Evolutionary conservation across 2,113 vertebrate species (phyloP).

Genomic region (Sula dactylatra): DNA sequence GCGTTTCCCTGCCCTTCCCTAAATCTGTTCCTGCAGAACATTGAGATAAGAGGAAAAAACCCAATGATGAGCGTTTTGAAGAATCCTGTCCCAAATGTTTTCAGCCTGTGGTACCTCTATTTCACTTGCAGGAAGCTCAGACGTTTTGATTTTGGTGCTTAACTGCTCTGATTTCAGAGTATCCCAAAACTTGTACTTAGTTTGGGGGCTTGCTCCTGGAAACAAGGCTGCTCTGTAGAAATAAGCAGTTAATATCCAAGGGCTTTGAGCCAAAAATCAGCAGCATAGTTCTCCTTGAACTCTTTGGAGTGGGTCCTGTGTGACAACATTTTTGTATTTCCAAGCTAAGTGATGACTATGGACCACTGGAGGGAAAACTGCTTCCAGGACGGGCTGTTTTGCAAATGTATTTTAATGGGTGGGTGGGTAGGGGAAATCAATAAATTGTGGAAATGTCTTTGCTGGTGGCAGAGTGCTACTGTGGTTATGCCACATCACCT

Average conservation of each 20-base stretch:
- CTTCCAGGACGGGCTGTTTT: background rate
- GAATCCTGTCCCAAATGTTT: background rate
- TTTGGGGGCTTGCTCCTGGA: background rate
- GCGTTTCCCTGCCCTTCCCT: background rate
- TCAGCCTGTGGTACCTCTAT: background rate
- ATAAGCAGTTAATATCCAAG: background rate
- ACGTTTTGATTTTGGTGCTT: background rate
- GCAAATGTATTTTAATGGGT: background rate
- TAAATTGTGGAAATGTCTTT: background rate
- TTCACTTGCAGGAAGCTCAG: background rate
- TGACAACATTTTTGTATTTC: background rate
- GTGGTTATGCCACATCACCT: background rate
- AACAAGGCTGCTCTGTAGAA: background rate
- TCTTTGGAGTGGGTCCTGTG: background rate
- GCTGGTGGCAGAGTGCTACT: background rate
- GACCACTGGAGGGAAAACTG: background rate
- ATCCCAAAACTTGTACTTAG: background rate
- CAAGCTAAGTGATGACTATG: background rate
- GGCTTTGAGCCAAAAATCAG: background rate
- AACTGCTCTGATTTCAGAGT: background rate
- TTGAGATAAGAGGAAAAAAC: background rate
- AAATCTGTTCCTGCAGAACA: background rate
- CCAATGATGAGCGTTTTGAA: background rate
- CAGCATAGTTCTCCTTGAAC: background rate
- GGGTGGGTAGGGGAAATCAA: no score